Percentiles rank a stretch among this genome's conserved stretches.
Evolutionary conservation across 2,888 invertebrate genomes (phyloP).

Genomic region (Polydrusus pterygomalis): DNA sequence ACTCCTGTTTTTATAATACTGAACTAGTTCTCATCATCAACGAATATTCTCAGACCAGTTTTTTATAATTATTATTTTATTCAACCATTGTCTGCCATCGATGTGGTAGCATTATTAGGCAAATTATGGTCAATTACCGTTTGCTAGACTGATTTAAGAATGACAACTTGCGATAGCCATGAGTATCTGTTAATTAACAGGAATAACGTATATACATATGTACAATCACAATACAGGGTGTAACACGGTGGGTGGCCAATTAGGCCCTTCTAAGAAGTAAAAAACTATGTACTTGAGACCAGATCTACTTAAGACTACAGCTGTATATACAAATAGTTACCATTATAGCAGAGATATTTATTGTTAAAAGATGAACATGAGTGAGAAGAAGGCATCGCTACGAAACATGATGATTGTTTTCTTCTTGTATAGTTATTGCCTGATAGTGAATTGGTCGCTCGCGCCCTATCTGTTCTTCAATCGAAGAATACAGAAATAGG

Average conservation of each 20-base stretch:
- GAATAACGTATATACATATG: not conserved
- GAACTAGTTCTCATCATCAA: slow-evolving; percentile 22
- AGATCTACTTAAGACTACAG: too few relatives aligned
- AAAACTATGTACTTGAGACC: too few relatives aligned
- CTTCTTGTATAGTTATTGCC: too few relatives aligned
- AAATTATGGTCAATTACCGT: slow-evolving; percentile 1
- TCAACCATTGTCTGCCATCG: slow-evolving; percentile 2
- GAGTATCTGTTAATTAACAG: slow-evolving; percentile 4
- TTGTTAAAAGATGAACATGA: too few relatives aligned
- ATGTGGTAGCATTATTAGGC: slow-evolving; percentile 15
- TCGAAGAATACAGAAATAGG: too few relatives aligned
- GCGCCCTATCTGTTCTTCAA: too few relatives aligned
- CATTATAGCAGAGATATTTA: too few relatives aligned
- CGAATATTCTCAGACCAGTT: slow-evolving; percentile 15
- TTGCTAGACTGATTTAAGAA: not conserved
- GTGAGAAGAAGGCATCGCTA: too few relatives aligned
- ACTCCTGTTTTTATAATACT: slow-evolving; percentile 19
- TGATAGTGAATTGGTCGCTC: too few relatives aligned
- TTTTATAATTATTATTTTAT: slow-evolving; percentile 12
- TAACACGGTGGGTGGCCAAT: slow-evolving; percentile 10
- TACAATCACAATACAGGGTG: slow-evolving; percentile 7
- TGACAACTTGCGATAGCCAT: slow-evolving; percentile 1
- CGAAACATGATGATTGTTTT: too few relatives aligned
- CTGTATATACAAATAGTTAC: too few relatives aligned
- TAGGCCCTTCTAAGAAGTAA: not conserved